Evolutionary conservation across 2,888 invertebrate genomes (phyloP).

Genomic region (Parnassius smintheus): DNA sequence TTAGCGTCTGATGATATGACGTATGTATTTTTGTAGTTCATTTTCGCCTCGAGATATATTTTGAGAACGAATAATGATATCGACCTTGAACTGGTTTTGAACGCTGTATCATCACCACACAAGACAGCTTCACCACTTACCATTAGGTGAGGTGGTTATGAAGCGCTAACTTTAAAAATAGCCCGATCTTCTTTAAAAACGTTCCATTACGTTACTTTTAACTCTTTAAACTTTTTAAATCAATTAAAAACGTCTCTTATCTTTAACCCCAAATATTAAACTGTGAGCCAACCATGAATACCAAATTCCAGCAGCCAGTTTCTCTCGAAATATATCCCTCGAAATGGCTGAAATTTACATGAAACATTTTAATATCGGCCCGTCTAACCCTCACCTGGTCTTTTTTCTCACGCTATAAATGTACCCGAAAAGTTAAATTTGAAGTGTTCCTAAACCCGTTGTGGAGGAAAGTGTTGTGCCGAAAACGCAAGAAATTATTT

Average conservation of each 20-base stretch:
- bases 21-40: too few relatives aligned
- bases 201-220: constrained; percentile 3
- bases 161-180: too few relatives aligned
- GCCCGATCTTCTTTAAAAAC: background rate
- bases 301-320: constrained; percentile 66
- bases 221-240: background rate
- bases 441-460: constrained; percentile 54
- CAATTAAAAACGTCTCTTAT: constrained; percentile 18
- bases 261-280: constrained; percentile 59
- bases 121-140: too few relatives aligned
- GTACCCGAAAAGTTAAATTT: constrained; percentile 56
- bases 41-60: too few relatives aligned
- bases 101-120: too few relatives aligned
- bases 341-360: constrained; percentile 70
- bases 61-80: too few relatives aligned
- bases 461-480: constrained; percentile 27
- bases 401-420: constrained; percentile 75
- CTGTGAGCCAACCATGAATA: constrained; percentile 73
- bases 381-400: constrained; percentile 61
- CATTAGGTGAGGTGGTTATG: too few relatives aligned
- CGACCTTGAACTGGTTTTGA: too few relatives aligned
- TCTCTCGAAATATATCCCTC: constrained; percentile 67
- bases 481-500: too few relatives aligned
- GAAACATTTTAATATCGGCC: constrained; percentile 78
- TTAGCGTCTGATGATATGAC: too few relatives aligned